Conservation (phyloP, 2,113 vertebrate genomes). For the Coreoperca whiteheadi region DNA sequence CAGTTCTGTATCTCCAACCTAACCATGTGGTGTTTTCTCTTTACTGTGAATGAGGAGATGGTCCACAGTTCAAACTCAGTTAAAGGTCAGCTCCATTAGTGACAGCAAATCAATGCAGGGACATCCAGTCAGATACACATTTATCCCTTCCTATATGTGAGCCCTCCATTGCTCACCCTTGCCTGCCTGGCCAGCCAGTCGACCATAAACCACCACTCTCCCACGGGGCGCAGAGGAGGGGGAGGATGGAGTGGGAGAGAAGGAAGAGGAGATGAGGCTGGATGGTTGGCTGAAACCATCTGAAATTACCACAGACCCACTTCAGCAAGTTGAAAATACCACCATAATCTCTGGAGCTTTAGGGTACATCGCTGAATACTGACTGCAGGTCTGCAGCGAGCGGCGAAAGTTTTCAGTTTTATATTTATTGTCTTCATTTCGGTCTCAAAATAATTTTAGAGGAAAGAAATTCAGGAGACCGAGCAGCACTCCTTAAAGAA, state of each 20-base stretch:
- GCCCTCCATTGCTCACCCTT: conserved; percentile 31
- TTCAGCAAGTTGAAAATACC: conserved; percentile 69
- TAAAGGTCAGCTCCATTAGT: conserved; percentile 67
- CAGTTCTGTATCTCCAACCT: conserved; percentile 5
- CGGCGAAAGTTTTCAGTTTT: background rate
- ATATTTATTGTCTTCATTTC: conserved; percentile 31
- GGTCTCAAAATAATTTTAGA: conserved; percentile 20
- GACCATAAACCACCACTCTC: conserved; percentile 63
- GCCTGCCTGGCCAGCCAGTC: conserved; percentile 62
- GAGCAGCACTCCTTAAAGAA: conserved; percentile 38
- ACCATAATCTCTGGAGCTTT: conserved; percentile 59
- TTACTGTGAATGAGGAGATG: conserved; percentile 28
- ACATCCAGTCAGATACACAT: conserved; percentile 57
- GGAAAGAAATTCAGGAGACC: background rate
- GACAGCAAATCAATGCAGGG: conserved; percentile 70
- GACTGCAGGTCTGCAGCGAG: conserved; percentile 18
- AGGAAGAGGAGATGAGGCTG: conserved; percentile 65
- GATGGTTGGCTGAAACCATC: conserved; percentile 65
- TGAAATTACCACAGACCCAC: conserved; percentile 65
- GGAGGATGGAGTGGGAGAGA: conserved; percentile 47
- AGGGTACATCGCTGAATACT: conserved; percentile 45
- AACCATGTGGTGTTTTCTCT: conserved; percentile 25
- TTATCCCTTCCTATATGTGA: conserved; percentile 33
- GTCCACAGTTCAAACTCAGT: conserved; percentile 44
- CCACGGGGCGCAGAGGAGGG: conserved; percentile 42